A percentile compares a stretch with the other conserved stretches of the same genome.
phyloP scores from a whole-genome alignment of 2,797 vertebrate genomes.

The Botia kubotai region DNA sequence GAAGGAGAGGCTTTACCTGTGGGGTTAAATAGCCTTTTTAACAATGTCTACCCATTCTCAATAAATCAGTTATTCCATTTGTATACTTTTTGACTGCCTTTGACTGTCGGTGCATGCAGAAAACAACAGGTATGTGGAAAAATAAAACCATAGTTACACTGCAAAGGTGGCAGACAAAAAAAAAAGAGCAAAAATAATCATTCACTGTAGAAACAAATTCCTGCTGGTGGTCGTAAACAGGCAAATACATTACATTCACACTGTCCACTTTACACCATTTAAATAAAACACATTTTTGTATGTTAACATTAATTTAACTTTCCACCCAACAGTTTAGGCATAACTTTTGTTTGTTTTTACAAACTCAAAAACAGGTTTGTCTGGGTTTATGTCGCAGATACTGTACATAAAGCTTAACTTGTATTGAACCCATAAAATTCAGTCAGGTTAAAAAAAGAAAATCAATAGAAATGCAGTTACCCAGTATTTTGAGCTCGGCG shows the following conservation, averaged over 20 bases:
- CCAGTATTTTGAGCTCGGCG: constrained; percentile 91
- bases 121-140: not conserved
- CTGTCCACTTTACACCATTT: too few species aligned
- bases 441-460: not conserved
- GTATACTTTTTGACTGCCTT: not conserved
- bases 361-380: not conserved
- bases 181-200: too few species aligned
- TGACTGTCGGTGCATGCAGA: not conserved
- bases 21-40: constrained; percentile 32
- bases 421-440: not conserved
- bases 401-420: not conserved
- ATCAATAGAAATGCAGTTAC: constrained; percentile 69
- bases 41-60: constrained; percentile 10
- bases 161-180: not conserved
- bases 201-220: too few species aligned
- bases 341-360: not conserved
- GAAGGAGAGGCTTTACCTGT: constrained; percentile 33
- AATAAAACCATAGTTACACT: not conserved
- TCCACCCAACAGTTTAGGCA: too few species aligned
- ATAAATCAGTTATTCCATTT: not conserved
- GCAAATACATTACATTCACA: too few species aligned
- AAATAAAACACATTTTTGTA: too few species aligned
- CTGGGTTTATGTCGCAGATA: not conserved
- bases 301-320: too few species aligned
- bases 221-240: too few species aligned